phyloP scores from a whole-genome alignment of 2,113 vertebrate genomes.

The Murina feae region DNA sequence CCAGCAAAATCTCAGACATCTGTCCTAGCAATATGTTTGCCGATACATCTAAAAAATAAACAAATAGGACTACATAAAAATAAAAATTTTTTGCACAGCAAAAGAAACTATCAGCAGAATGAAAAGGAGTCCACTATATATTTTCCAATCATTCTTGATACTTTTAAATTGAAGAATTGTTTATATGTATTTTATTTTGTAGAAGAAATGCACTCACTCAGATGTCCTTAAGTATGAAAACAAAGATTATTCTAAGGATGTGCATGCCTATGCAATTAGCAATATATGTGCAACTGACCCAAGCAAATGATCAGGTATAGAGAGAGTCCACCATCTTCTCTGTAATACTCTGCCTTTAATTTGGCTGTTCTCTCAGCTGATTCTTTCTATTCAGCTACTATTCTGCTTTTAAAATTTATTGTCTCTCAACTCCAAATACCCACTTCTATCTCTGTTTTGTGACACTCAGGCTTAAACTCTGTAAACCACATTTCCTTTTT shows the following conservation, averaged over 20 bases:
- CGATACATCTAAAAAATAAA: too few relatives aligned
- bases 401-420: neutral
- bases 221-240: neutral
- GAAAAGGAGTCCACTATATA: too few relatives aligned
- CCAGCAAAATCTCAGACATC: too few relatives aligned
- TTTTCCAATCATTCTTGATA: neutral
- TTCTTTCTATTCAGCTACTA: neutral
- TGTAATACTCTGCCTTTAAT: neutral
- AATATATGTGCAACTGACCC: neutral
- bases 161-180: neutral
- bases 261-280: neutral
- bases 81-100: too few relatives aligned
- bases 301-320: neutral
- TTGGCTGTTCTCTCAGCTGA: neutral
- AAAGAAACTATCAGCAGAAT: too few relatives aligned
- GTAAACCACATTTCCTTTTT: neutral
- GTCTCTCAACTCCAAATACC: neutral
- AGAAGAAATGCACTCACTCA: neutral
- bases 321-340: neutral
- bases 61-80: too few relatives aligned
- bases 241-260: neutral
- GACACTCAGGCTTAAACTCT: neutral
- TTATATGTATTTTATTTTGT: neutral
- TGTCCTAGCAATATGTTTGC: too few relatives aligned
- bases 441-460: neutral